Evolutionary conservation across 2,113 vertebrate species (phyloP).

Genomic region (Meleagris gallopavo): DNA sequence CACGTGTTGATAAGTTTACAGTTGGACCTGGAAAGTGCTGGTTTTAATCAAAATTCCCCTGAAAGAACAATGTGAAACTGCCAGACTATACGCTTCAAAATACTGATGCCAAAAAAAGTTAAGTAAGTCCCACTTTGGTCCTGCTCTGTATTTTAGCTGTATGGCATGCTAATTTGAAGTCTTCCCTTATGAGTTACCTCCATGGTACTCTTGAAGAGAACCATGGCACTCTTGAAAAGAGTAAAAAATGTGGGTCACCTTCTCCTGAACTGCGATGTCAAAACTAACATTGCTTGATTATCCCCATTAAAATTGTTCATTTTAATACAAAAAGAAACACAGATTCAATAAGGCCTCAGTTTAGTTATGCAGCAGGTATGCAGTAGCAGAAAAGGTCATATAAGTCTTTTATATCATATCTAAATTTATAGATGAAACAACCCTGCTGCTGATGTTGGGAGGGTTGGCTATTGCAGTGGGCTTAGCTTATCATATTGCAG

Average conservation of each 20-base stretch:
- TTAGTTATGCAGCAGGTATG: background rate
- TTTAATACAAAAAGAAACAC: background rate
- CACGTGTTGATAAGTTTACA: background rate
- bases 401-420: background rate
- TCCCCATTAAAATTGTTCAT: background rate
- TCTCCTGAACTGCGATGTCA: background rate
- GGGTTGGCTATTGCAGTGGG: constrained; percentile 23
- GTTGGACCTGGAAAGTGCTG: constrained; percentile 2
- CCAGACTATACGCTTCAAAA: background rate
- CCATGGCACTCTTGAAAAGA: background rate
- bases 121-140: background rate
- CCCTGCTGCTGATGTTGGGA: background rate
- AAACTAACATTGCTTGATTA: background rate
- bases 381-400: background rate
- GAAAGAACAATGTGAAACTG: background rate
- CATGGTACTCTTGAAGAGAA: background rate
- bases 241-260: background rate
- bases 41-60: constrained; percentile 3
- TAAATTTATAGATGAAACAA: background rate
- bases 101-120: background rate
- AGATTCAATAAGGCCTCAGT: background rate
- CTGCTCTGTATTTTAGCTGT: background rate
- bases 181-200: background rate
- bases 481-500: constrained; percentile 47
- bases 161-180: background rate